Percentiles rank a stretch among this genome's conserved stretches.
These are phyloP conservation scores for Mystacides longicornis DNA, from an alignment of 2,888 invertebrate species.

Conservation along the genomic window DNA sequence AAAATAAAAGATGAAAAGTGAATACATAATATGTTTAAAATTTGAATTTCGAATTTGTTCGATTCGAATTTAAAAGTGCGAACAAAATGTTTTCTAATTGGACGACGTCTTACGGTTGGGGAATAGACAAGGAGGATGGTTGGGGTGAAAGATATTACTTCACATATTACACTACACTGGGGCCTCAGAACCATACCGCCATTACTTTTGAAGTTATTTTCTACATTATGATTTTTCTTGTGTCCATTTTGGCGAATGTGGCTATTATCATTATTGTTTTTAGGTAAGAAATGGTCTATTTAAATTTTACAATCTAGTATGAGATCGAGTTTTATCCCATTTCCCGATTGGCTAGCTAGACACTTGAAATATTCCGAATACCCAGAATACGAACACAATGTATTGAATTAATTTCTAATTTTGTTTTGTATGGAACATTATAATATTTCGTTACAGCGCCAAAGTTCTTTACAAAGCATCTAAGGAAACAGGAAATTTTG, in stretches of 20 bases:
- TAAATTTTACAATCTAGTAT: too few relatives aligned
- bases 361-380: too few relatives aligned
- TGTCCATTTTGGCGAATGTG: slow-evolving; percentile 46
- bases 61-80: neutral
- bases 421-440: too few relatives aligned
- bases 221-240: slow-evolving; percentile 35
- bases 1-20: too few relatives aligned
- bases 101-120: slow-evolving; percentile 47
- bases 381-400: too few relatives aligned
- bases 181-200: slow-evolving; percentile 34
- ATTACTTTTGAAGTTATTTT: slow-evolving; percentile 36
- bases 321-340: too few relatives aligned
- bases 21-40: too few relatives aligned
- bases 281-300: slow-evolving; percentile 34
- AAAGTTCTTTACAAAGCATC: too few relatives aligned
- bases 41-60: neutral
- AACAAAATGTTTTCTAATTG: slow-evolving; percentile 8
- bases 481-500: too few relatives aligned
- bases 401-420: too few relatives aligned
- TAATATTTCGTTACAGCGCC: too few relatives aligned
- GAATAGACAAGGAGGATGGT: slow-evolving; percentile 40
- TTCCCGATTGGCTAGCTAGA: too few relatives aligned
- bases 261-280: slow-evolving; percentile 46
- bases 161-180: slow-evolving; percentile 50
- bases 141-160: slow-evolving; percentile 50